Evolutionary conservation across 2,888 invertebrate genomes (phyloP).

Genomic region (Caenorhabditis auriculariae): DNA sequence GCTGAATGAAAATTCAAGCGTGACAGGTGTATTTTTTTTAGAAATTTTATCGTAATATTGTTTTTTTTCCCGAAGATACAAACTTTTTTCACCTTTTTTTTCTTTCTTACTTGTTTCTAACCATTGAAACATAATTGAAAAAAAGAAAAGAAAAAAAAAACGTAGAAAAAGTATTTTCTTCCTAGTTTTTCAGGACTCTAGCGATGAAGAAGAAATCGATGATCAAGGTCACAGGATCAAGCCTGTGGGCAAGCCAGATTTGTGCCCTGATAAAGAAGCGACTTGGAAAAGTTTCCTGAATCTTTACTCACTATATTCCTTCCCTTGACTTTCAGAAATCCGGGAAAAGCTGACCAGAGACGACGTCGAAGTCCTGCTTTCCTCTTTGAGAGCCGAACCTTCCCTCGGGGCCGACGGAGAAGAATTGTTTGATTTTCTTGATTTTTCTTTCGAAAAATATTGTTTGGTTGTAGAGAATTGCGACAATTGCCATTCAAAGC

Average conservation of each 20-base stretch:
- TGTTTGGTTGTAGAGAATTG: conserved; percentile 3
- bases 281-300: not conserved
- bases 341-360: conserved; percentile 1
- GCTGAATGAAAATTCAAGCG: no score
- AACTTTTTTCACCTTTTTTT: no score
- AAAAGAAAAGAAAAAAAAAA: no score
- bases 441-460: no score
- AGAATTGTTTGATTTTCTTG: no score
- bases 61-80: no score
- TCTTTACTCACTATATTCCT: not conserved
- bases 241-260: not conserved
- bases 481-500: not conserved
- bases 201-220: conserved; percentile 3
- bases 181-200: conserved; percentile 3
- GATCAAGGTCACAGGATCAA: not conserved
- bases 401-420: not conserved
- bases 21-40: no score
- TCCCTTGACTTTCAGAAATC: not conserved
- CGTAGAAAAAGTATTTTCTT: no score
- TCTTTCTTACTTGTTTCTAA: no score
- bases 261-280: not conserved
- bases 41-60: no score
- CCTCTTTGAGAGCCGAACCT: not conserved
- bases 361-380: conserved; percentile 1
- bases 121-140: no score